phyloP scores from a whole-genome alignment of 2,888 invertebrate genomes.

The Abscondita cerata region DNA sequence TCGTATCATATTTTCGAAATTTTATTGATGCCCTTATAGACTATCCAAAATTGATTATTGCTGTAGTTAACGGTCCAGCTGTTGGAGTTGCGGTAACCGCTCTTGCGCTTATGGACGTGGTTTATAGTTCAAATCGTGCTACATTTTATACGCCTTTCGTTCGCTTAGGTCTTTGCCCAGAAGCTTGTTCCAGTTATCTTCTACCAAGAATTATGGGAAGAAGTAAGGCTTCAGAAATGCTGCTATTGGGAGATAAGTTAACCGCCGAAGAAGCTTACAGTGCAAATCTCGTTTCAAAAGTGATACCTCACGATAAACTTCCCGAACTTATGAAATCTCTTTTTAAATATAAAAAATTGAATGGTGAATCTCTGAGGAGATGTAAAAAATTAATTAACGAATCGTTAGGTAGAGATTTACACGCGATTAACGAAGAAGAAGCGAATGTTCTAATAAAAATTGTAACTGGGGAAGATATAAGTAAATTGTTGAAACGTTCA shows the following conservation, averaged over 20 bases:
- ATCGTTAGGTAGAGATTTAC: neutral
- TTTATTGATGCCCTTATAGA: conserved; percentile 80
- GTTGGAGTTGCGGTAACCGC: conserved; percentile 89
- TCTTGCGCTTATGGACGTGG: conserved; percentile 84
- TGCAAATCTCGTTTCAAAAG: conserved; percentile 78
- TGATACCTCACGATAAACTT: conserved; percentile 72
- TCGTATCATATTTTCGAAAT: conserved; percentile 36
- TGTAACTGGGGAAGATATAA: no score
- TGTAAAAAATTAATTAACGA: conserved; percentile 5
- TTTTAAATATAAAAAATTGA: neutral
- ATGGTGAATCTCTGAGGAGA: neutral
- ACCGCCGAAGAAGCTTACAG: conserved; percentile 79
- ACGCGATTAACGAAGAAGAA: conserved; percentile 65
- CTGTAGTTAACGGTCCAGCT: conserved; percentile 92
- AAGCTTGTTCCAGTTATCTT: conserved; percentile 86
- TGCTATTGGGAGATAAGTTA: conserved; percentile 75
- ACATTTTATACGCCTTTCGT: conserved; percentile 90
- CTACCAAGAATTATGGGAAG: conserved; percentile 86
- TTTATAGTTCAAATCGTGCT: conserved; percentile 84
- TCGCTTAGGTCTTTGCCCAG: conserved; percentile 81
- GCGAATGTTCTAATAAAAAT: conserved; percentile 46
- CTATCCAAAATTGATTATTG: conserved; percentile 87
- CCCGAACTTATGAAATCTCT: neutral
- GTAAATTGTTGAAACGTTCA: neutral
- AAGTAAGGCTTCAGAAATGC: conserved; percentile 67